phyloP scores from a whole-genome alignment of 2,113 vertebrate genomes.

The Channa argus region DNA sequence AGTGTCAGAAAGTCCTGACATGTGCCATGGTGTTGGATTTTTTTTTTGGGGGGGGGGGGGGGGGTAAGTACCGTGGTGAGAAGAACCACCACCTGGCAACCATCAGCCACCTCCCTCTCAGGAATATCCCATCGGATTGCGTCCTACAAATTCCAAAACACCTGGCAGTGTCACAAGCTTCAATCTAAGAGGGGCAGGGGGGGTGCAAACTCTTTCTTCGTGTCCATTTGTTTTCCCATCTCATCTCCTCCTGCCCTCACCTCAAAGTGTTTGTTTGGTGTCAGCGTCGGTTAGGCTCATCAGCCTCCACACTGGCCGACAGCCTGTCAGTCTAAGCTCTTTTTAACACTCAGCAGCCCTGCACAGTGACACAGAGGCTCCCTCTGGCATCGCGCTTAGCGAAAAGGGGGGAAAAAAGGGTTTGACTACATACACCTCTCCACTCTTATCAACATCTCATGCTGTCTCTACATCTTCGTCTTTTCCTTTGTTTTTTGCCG shows the following conservation, averaged over 20 bases:
- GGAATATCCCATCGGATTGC: constrained; percentile 33
- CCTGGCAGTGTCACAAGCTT: constrained; percentile 26
- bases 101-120: constrained; percentile 25
- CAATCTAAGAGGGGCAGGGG: constrained; percentile 20
- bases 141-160: constrained; percentile 6
- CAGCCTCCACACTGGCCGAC: constrained; percentile 36
- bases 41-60: no score
- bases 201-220: constrained; percentile 6
- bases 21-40: constrained; percentile 18
- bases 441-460: constrained; percentile 44
- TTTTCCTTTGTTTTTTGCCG: constrained; percentile 25
- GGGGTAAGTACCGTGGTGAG: constrained; percentile 6
- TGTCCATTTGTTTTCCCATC: constrained; percentile 48
- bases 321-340: constrained; percentile 63
- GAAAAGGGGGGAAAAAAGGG: constrained; percentile 39
- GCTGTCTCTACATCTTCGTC: constrained; percentile 30
- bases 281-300: constrained; percentile 45
- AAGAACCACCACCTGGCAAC: constrained; percentile 44
- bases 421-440: constrained; percentile 44
- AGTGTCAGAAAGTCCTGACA: constrained; percentile 57
- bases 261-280: constrained; percentile 52
- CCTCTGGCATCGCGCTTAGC: constrained; percentile 40
- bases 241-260: constrained; percentile 22
- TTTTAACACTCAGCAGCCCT: constrained; percentile 52
- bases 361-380: constrained; percentile 49